phyloP scores from a whole-genome alignment of 2,113 vertebrate species.

The Elaphurus davidianus region DNA sequence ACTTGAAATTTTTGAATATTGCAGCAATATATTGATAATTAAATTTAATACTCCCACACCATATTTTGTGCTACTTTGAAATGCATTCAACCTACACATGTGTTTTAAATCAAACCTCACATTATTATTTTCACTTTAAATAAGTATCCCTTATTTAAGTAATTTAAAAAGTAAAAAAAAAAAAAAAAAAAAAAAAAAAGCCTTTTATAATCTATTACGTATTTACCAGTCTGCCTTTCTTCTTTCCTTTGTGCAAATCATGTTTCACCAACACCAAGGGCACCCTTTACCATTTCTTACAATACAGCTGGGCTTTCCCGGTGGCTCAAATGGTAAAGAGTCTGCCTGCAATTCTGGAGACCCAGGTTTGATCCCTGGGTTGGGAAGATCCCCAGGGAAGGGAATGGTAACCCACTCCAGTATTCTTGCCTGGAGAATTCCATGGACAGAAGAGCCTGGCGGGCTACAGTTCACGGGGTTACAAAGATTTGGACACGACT shows the following conservation, averaged over 20 bases:
- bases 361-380: background rate
- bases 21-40: background rate
- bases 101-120: background rate
- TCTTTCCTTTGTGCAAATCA: background rate
- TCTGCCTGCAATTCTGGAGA: background rate
- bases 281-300: background rate
- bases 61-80: background rate
- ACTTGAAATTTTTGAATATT: background rate
- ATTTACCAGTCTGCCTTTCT: background rate
- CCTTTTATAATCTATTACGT: background rate
- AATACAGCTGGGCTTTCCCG: background rate
- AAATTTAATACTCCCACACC: background rate
- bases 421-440: background rate
- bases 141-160: background rate
- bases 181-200: background rate
- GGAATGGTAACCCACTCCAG: background rate
- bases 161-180: background rate
- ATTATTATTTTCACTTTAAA: background rate
- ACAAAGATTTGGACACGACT: background rate
- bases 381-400: background rate
- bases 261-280: background rate
- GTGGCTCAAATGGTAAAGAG: background rate
- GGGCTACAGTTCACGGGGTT: background rate
- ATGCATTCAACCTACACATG: background rate
- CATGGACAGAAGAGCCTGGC: background rate